phyloP scores from a whole-genome alignment of 2,113 vertebrate species.

The Passer domesticus region DNA sequence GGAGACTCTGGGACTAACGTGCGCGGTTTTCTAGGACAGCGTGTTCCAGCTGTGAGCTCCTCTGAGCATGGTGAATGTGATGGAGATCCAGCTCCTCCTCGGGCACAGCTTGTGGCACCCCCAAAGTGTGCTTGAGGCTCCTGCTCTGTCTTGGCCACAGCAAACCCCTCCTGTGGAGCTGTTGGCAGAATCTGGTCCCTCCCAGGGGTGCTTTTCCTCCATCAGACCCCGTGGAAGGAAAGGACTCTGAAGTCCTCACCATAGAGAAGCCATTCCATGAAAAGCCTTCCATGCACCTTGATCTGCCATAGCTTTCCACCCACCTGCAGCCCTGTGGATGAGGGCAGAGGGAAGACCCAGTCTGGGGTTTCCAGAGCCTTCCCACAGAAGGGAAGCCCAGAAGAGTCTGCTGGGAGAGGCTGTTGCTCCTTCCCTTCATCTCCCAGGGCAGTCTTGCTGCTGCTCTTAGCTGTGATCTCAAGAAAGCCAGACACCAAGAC shows the following conservation, averaged over 20 bases:
- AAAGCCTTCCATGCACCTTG: background rate
- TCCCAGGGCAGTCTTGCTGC: background rate
- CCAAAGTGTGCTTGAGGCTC: background rate
- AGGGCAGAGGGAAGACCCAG: background rate
- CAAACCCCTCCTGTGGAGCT: background rate
- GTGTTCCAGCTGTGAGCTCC: constrained; percentile 46
- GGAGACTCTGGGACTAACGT: constrained; percentile 21
- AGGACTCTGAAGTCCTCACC: background rate
- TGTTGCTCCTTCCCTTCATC: background rate
- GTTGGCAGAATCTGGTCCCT: background rate
- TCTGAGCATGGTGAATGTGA: accelerated
- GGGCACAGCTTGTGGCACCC: background rate
- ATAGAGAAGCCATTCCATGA: background rate
- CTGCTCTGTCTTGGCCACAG: background rate
- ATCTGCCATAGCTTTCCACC: background rate
- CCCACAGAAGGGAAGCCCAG: background rate
- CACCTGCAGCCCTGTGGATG: background rate
- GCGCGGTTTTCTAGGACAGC: constrained; percentile 17
- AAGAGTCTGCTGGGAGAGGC: background rate
- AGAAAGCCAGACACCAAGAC: background rate
- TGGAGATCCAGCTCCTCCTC: background rate
- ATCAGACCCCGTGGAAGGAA: background rate
- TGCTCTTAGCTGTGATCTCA: background rate
- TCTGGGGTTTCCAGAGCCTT: background rate
- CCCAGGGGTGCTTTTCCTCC: background rate